Conservation (phyloP, 1,140 invertebrate genomes). For the Pseudomyrmex gracilis region DNA sequence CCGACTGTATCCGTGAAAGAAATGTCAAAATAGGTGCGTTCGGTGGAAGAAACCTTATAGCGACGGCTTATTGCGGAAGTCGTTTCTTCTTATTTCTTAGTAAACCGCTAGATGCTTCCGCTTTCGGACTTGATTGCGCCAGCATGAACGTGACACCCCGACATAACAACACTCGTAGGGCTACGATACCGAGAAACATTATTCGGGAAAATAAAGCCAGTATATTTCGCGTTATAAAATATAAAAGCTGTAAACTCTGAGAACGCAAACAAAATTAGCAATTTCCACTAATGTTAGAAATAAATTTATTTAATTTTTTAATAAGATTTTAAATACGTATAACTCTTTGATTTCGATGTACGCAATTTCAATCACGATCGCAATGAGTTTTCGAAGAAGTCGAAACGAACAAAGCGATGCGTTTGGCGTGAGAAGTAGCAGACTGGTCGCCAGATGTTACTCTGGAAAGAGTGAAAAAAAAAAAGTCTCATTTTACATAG, state of each 20-base stretch:
- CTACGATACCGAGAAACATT: conserved; percentile 30
- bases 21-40: conserved; percentile 12
- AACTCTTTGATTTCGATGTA: not conserved
- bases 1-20: too few species aligned
- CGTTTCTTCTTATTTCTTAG: conserved; percentile 19
- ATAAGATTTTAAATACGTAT: conserved; percentile 1
- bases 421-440: not conserved
- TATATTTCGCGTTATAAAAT: not conserved
- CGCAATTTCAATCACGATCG: not conserved
- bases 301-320: not conserved
- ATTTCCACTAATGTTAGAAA: too few species aligned
- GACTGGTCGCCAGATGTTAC: conserved; percentile 31
- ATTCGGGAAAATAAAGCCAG: not conserved
- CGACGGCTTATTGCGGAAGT: not conserved
- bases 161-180: conserved; percentile 9
- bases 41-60: not conserved
- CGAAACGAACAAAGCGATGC: not conserved
- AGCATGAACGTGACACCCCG: conserved; percentile 12
- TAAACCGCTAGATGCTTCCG: not conserved
- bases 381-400: not conserved
- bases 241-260: too few species aligned
- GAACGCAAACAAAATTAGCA: too few species aligned
- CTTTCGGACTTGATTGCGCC: conserved; percentile 25
- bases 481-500: conserved; percentile 26
- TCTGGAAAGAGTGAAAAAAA: conserved; percentile 27